phyloP scores from a whole-genome alignment of 2,113 vertebrate genomes.

The Rallus limicola region DNA sequence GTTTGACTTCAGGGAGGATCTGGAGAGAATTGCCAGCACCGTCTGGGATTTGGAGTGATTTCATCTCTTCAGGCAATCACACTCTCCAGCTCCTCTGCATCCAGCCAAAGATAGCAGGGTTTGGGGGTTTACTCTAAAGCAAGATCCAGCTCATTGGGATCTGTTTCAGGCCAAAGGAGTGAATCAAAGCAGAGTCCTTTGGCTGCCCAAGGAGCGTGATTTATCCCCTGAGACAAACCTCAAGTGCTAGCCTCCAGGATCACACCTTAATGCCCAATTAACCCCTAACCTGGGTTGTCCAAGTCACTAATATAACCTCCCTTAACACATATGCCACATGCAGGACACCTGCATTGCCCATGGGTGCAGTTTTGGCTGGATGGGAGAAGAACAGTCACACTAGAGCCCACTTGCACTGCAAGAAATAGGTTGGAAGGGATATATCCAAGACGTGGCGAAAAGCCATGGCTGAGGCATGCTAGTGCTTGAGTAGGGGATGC shows the following conservation, averaged over 20 bases:
- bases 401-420: background rate
- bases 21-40: no score
- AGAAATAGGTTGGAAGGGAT: background rate
- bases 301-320: background rate
- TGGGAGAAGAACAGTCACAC: background rate
- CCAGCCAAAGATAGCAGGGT: no score
- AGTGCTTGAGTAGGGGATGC: background rate
- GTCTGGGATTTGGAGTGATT: no score
- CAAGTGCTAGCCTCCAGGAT: background rate
- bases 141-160: no score
- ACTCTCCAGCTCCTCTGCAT: no score
- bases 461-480: background rate
- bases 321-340: background rate
- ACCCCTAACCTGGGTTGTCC: background rate
- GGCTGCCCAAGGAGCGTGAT: no score
- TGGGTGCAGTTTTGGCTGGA: background rate
- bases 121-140: no score
- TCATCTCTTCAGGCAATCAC: no score
- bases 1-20: no score
- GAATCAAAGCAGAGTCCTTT: no score
- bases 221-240: no score
- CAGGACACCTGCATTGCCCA: background rate
- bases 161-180: no score
- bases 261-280: rapidly evolving
- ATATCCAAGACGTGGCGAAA: background rate